These are phyloP conservation scores for Loxodonta africana DNA, from an alignment of 2,113 vertebrate genomes.

Conservation along the genomic window DNA sequence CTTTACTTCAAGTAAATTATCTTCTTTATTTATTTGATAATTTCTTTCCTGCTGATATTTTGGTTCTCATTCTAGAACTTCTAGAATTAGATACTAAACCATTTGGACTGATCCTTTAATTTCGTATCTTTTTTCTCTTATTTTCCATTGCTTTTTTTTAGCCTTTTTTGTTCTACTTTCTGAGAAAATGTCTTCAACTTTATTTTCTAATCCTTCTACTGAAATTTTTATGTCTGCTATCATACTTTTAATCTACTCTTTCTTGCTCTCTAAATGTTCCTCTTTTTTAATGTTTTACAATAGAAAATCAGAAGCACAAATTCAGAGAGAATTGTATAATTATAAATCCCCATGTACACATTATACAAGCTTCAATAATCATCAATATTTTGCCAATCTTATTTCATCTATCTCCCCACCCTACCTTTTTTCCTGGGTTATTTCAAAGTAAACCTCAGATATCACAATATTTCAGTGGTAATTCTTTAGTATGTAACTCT, in stretches of 20 bases:
- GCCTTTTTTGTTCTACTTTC: background rate
- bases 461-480: background rate
- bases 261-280: background rate
- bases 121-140: background rate
- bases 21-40: background rate
- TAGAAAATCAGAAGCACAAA: conserved; percentile 45
- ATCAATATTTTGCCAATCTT: background rate
- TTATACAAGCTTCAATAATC: background rate
- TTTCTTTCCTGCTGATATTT: background rate
- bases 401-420: background rate
- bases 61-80: background rate
- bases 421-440: background rate
- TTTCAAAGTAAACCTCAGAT: conserved; percentile 38
- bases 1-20: background rate
- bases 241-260: conserved; percentile 11
- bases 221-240: no score
- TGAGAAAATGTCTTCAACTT: background rate
- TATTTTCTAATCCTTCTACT: conserved; percentile 10
- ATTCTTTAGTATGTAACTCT: background rate
- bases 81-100: background rate
- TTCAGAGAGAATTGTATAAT: background rate
- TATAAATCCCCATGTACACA: background rate
- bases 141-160: background rate
- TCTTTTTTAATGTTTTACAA: background rate
- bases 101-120: background rate